These are phyloP conservation scores for Mimumesa dahlbomi DNA, from an alignment of 2,888 invertebrate species.

Conservation along the genomic window DNA sequence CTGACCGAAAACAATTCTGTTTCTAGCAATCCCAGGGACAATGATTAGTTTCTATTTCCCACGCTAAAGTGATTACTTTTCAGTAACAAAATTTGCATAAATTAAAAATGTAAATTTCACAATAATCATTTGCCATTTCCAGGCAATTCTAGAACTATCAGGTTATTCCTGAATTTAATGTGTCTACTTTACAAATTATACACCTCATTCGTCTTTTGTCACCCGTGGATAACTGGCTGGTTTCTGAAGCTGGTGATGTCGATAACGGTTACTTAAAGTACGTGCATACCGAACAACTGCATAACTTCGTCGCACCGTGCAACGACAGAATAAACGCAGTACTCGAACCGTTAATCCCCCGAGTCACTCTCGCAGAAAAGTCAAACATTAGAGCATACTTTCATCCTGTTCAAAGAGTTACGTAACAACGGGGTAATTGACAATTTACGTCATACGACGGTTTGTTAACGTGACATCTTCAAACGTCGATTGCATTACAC, in stretches of 20 bases:
- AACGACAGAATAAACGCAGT: conserved; percentile 27
- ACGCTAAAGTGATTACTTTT: too few relatives aligned
- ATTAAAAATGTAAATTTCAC: too few relatives aligned
- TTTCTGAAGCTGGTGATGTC: conserved; percentile 20
- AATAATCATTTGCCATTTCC: too few relatives aligned
- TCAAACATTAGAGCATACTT: conserved; percentile 21
- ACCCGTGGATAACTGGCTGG: conserved; percentile 10
- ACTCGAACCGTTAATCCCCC: conserved; percentile 31
- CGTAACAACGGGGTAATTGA: conserved; percentile 7
- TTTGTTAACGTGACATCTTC: not conserved
- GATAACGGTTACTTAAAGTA: conserved; percentile 39
- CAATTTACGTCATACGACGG: not conserved
- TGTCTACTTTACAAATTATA: not conserved
- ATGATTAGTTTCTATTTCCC: too few relatives aligned
- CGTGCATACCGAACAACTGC: conserved; percentile 40
- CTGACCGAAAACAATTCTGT: too few relatives aligned
- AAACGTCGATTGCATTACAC: not conserved
- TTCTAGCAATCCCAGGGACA: too few relatives aligned
- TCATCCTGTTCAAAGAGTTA: conserved; percentile 17
- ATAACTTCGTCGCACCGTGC: conserved; percentile 18
- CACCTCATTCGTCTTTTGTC: conserved; percentile 4
- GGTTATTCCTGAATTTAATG: too few relatives aligned
- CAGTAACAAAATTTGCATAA: too few relatives aligned
- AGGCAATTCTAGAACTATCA: too few relatives aligned
- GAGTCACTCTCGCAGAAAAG: conserved; percentile 31